A percentile compares a stretch with the other conserved stretches of the same genome.
phyloP scores from a whole-genome alignment of 2,113 vertebrate genomes.

The Haemorhous mexicanus region DNA sequence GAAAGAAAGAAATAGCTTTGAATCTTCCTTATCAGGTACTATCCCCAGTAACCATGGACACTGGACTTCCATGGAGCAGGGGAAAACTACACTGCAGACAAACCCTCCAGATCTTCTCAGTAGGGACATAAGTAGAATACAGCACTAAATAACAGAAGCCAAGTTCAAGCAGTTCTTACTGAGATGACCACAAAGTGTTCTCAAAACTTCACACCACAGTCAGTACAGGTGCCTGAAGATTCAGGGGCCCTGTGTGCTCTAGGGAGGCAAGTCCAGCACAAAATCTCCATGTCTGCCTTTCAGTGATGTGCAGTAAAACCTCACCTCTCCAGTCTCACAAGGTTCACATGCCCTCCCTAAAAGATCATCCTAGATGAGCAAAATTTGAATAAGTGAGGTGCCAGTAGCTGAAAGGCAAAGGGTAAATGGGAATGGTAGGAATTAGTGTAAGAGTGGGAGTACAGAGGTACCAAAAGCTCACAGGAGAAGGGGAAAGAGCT shows the following conservation, averaged over 20 bases:
- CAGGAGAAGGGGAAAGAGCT: not conserved
- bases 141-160: not conserved
- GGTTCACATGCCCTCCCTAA: not conserved
- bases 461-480: not conserved
- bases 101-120: not conserved
- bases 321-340: not conserved
- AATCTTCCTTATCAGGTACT: not conserved
- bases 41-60: not conserved
- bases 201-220: not conserved
- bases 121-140: not conserved
- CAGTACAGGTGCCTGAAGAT: not conserved
- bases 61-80: not conserved
- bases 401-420: not conserved
- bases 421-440: not conserved
- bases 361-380: not conserved
- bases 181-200: not conserved
- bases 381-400: not conserved
- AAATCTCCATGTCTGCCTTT: not conserved
- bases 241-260: too few species aligned
- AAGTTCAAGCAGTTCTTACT: not conserved
- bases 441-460: not conserved
- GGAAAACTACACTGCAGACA: not conserved
- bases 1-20: not conserved
- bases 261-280: not conserved
- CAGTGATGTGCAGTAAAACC: not conserved